phyloP scores from a whole-genome alignment of 2,888 invertebrate genomes.

The Dioctria rufipes region DNA sequence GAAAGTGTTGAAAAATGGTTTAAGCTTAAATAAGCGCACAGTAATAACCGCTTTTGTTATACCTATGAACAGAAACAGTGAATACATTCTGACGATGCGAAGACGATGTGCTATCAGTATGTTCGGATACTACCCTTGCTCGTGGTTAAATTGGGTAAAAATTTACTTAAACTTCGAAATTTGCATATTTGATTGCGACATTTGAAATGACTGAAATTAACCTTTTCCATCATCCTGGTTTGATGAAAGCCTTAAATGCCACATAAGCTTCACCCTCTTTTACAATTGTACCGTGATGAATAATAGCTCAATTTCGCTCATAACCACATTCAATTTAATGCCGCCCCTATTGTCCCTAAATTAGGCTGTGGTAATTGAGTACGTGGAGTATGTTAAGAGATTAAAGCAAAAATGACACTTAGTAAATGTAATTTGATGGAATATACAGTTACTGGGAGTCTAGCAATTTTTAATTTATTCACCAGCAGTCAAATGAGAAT shows the following conservation, averaged over 20 bases:
- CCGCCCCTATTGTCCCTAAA: background rate
- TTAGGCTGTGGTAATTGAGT: background rate
- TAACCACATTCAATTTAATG: constrained; percentile 3
- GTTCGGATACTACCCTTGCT: too few relatives aligned
- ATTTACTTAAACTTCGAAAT: constrained; percentile 30
- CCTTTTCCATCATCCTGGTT: background rate
- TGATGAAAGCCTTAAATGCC: background rate
- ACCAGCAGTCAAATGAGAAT: too few relatives aligned
- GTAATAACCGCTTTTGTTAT: too few relatives aligned
- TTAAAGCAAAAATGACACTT: background rate
- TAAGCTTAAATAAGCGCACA: too few relatives aligned
- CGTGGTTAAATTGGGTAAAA: background rate
- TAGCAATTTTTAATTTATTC: too few relatives aligned
- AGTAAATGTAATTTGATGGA: background rate
- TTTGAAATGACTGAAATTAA: background rate
- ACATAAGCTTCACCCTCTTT: too few relatives aligned
- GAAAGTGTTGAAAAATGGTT: too few relatives aligned
- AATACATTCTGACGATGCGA: too few relatives aligned
- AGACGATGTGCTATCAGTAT: too few relatives aligned
- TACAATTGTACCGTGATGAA: background rate
- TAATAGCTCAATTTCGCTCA: background rate
- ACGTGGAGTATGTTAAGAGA: background rate
- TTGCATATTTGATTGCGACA: constrained; percentile 34
- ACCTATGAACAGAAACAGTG: too few relatives aligned
- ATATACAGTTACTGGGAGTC: too few relatives aligned